Evolutionary conservation across 2,888 invertebrate species (phyloP).

Genomic region (Agrochola macilenta): DNA sequence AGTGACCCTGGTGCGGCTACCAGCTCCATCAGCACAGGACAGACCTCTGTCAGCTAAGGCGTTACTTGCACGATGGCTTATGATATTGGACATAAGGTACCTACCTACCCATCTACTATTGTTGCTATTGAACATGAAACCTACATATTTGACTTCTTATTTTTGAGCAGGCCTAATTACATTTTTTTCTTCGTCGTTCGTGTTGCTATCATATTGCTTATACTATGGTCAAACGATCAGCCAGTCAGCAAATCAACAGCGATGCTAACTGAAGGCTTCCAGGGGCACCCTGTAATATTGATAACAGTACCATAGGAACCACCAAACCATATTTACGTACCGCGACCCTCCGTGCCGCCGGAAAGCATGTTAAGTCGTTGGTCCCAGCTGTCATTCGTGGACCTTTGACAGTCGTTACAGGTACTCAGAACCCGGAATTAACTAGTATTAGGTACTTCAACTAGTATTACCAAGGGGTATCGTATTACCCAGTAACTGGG

Average conservation of each 20-base stretch:
- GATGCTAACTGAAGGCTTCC: background rate
- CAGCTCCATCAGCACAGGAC: conserved; percentile 81
- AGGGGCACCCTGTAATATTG: background rate
- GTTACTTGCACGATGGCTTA: conserved; percentile 84
- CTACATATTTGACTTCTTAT: too few relatives aligned
- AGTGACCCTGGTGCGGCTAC: conserved; percentile 82
- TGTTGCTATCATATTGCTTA: background rate
- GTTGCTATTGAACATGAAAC: background rate
- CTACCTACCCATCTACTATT: background rate
- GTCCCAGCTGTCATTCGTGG: too few relatives aligned
- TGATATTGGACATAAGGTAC: conserved; percentile 87
- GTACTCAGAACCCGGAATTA: too few relatives aligned
- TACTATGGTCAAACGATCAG: background rate
- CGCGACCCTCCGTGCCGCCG: too few relatives aligned
- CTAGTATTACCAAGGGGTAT: too few relatives aligned
- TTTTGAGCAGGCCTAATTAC: background rate
- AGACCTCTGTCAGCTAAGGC: conserved; percentile 82
- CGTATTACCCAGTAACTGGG: too few relatives aligned
- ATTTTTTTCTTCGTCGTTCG: background rate
- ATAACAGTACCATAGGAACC: background rate
- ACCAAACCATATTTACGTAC: too few relatives aligned
- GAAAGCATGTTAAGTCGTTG: too few relatives aligned
- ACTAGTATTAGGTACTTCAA: too few relatives aligned
- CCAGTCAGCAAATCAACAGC: background rate
- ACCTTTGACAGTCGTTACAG: too few relatives aligned